These are phyloP conservation scores for Omphaloscelis lunosa DNA, from an alignment of 2,888 invertebrate species.

Conservation along the genomic window DNA sequence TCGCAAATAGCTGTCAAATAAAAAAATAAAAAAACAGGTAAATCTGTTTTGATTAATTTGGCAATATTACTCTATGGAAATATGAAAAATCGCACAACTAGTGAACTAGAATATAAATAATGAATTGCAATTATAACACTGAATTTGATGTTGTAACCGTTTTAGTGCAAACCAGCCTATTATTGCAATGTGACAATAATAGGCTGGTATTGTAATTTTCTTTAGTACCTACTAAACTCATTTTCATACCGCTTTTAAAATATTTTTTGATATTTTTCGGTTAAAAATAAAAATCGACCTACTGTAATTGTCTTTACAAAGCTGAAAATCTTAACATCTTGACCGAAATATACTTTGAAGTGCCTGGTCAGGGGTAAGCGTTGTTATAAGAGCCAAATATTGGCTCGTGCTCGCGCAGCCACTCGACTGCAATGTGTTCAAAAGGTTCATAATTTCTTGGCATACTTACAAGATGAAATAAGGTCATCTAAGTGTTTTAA, in stretches of 20 bases:
- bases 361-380: constrained; percentile 20
- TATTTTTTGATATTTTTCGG: neutral
- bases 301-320: neutral
- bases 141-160: no score
- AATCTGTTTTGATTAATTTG: no score
- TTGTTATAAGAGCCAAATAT: constrained; percentile 29
- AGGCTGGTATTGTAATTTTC: no score
- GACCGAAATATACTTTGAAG: constrained; percentile 27
- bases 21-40: no score
- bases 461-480: constrained; percentile 33
- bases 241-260: neutral
- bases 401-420: constrained; percentile 29
- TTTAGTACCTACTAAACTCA: neutral
- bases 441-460: constrained; percentile 42
- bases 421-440: constrained; percentile 16
- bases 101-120: no score
- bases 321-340: constrained; percentile 18
- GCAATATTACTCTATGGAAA: no score
- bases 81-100: no score
- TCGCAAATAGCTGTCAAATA: no score
- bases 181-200: no score
- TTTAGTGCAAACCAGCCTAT: no score
- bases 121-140: no score
- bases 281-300: neutral
- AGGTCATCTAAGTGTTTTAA: neutral